Evolutionary conservation across 2,797 vertebrate species (phyloP), one percentile per base, ranked within the genome.

Genomic region (Champsocephalus esox): DNA sequence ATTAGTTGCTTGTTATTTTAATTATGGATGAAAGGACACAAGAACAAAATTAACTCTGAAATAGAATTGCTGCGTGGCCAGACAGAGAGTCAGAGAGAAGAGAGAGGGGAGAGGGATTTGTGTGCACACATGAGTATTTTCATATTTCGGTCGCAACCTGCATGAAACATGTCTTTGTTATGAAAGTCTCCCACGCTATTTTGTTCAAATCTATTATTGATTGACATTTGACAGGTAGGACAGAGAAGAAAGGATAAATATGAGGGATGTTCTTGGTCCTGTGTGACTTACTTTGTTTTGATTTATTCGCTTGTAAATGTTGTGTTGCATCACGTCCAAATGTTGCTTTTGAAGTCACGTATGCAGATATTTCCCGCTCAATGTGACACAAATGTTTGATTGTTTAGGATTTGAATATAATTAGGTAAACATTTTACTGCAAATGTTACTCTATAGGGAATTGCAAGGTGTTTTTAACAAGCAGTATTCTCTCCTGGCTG

Each of bases 1-100:
- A 94, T 93, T 89, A 89, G 87, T 83, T 88, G 89, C 86, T 90
- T 92, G 87, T 89, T 92, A 89, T 86, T 87, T 92, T 86, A 90
- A 92, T 91, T 90, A 93, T 89, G 82, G 77, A 90, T 89, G 79
- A 86, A 89, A 88, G 87, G 84, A 89, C 87, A 89, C 77, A 88
- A 65, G 82, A 86, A 85, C 56, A 82, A 73, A 87, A 86, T 87
- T 72, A 80, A 82, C 77, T 80, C 77, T 80, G 69, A 77, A 81
- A 82, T 83, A 61, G 77, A 50, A 69, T 64, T 81, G 81, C 72
- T 73, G 72, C 69, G 59, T 77, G 65, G 41, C 70, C 65, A 83
- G 51, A 62, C 21, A 60, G 60, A 28, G 28, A 28, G 50, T 34
- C 17, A 43, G 11, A 63, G 51, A 38, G 34, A 38, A 56, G 62